These are phyloP conservation scores for Ciconia nigra DNA, from an alignment of 2,797 vertebrate species.

Conservation along the genomic window DNA sequence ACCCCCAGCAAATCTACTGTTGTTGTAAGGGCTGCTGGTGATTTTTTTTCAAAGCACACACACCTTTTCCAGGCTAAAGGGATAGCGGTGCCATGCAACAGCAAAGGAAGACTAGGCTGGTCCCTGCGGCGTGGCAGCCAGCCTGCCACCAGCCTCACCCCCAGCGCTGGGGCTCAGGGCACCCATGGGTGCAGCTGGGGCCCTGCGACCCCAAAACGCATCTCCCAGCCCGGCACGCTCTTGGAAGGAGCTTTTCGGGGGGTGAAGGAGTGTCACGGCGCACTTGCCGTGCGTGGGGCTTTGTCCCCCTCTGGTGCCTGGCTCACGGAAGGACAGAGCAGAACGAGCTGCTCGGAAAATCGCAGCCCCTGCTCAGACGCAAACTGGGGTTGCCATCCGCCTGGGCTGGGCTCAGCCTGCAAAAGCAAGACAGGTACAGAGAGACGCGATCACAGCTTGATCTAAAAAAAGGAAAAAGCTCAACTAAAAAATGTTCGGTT, in stretches of 20 bases:
- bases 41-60: not conserved
- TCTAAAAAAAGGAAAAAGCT: not conserved
- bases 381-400: fast-evolving
- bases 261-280: fast-evolving
- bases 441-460: fast-evolving
- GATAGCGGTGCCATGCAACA: fast-evolving
- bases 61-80: not conserved
- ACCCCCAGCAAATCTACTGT: not conserved
- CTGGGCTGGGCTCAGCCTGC: not conserved
- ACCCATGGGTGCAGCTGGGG: not conserved
- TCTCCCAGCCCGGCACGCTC: no score
- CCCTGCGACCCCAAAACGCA: not conserved
- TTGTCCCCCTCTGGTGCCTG: slow-evolving; percentile 43
- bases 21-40: not conserved
- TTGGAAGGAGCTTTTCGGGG: fast-evolving
- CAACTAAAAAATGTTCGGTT: fast-evolving
- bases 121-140: fast-evolving
- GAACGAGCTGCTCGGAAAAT: not conserved
- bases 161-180: not conserved
- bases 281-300: not conserved
- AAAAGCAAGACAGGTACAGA: not conserved
- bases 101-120: not conserved
- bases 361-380: fast-evolving
- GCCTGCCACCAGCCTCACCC: not conserved
- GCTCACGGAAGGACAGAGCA: not conserved